Evolutionary conservation across 2,113 vertebrate genomes (phyloP).

Genomic region (Scytalopus superciliaris): DNA sequence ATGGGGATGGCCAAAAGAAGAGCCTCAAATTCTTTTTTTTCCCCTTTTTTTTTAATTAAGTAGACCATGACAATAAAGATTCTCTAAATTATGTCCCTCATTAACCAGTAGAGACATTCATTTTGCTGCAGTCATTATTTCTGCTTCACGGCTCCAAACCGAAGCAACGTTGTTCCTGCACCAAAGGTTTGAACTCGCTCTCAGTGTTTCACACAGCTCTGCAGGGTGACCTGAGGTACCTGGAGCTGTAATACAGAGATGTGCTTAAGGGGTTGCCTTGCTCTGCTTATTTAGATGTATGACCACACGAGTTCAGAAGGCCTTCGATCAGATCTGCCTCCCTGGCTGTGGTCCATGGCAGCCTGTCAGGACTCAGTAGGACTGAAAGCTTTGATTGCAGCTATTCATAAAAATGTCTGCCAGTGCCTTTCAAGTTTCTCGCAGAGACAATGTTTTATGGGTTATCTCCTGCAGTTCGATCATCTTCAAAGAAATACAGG

Average conservation of each 20-base stretch:
- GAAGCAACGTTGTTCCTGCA: neutral
- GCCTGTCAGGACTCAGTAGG: neutral
- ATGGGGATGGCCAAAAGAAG: neutral
- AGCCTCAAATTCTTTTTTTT: neutral
- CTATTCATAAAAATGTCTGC: neutral
- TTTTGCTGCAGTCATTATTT: neutral
- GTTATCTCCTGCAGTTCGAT: neutral
- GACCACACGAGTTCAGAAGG: neutral
- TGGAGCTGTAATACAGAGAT: neutral
- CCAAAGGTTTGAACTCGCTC: neutral
- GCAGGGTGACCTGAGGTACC: neutral
- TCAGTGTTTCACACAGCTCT: neutral
- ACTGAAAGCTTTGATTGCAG: neutral
- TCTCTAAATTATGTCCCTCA: neutral
- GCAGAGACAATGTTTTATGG: neutral
- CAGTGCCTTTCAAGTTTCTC: neutral
- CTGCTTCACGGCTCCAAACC: neutral
- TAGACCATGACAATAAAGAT: neutral
- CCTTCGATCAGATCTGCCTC: neutral
- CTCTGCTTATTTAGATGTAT: neutral
- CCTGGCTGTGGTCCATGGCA: neutral
- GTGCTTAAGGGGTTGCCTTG: neutral
- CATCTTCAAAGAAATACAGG: neutral
- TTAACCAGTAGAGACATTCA: neutral
- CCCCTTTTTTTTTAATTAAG: neutral